Conservation (phyloP, 2,113 vertebrate species). For the Anseranas semipalmata region DNA sequence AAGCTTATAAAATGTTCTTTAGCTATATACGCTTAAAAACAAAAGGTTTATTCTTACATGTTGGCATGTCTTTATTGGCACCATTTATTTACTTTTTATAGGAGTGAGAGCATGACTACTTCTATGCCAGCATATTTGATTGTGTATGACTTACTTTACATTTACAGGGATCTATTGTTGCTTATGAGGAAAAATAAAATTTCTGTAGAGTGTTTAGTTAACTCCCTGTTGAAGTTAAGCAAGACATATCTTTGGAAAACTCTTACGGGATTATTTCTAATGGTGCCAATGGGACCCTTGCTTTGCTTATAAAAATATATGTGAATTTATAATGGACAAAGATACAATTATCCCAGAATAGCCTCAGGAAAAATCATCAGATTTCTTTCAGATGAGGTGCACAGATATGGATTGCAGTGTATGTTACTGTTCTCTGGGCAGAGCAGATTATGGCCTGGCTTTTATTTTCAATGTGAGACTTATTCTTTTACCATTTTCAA, state of each 20-base stretch:
- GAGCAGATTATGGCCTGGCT: not conserved
- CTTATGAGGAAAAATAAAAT: conserved; percentile 38
- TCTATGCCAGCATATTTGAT: conserved; percentile 24
- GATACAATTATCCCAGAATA: conserved; percentile 39
- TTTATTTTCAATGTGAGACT: not conserved
- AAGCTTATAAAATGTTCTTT: not conserved
- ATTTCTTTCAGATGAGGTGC: not conserved
- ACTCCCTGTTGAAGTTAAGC: conserved; percentile 8
- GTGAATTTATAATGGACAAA: conserved; percentile 34
- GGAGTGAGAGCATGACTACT: conserved; percentile 15
- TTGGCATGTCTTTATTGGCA: conserved; percentile 20
- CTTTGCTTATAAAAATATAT: conserved; percentile 40
- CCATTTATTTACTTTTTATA: conserved; percentile 50
- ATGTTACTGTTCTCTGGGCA: not conserved
- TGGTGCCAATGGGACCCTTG: not conserved
- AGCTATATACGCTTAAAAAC: not conserved
- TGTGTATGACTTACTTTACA: conserved; percentile 27
- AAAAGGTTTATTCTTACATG: conserved; percentile 53
- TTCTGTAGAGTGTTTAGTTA: conserved; percentile 27
- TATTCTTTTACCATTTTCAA: not conserved
- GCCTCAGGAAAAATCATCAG: not conserved
- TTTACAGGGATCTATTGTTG: conserved; percentile 47
- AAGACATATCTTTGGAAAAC: conserved; percentile 34
- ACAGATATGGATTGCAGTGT: not conserved
- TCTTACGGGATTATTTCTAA: conserved; percentile 35